Evolutionary conservation across 2,113 vertebrate species (phyloP), one percentile per base, ranked within the genome.

Genomic region (Prunella himalayana): DNA sequence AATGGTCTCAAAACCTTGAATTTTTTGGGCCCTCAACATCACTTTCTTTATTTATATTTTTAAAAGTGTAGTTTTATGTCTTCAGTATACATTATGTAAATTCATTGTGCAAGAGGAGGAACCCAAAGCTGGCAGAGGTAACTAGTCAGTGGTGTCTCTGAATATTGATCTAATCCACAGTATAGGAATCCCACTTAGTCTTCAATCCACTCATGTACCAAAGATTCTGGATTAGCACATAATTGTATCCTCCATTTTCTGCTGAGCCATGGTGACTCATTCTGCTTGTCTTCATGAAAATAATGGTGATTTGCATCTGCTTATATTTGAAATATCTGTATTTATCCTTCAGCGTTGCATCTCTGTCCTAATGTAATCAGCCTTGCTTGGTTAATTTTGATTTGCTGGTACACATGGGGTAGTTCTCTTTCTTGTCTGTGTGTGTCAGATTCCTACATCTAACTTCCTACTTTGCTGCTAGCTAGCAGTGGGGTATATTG

Each of bases 381-480:
- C 73, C 65, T 94, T 53, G 83, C 82, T 76, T 88, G 75, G 41
- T 88, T 93, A 92, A 68, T 81, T 92, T 70, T 83, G 35, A 85
- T 92, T 94, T 95, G 60, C 51, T 35, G 41, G 37, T 18, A 10
- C 33, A 30, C 65, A 17, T 35, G 33, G 64, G 65, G 69, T 60
- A 35, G 27, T 28, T 86, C 15, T 35, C 23, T 63, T 72, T 70
- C 68, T 65, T 86, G 51, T 87, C 70, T 77, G 15, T 33, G 57
- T 18, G 61, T 49, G 69, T 41, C 15, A 45, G 22, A 63, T 73
- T 68, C 33, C 28, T 45, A 2, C 10, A 7, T 80, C 65, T 57
- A 23, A 54, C 33, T 77, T 88, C 16, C 49, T 45, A 1, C 27
- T 4, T 59, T 59, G 51, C 28, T 69, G 9, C 63, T 25, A 10